Percentiles rank a stretch among this genome's conserved stretches.
These are phyloP conservation scores for Acipenser ruthenus DNA, from an alignment of 2,797 vertebrate species.

Conservation along the genomic window DNA sequence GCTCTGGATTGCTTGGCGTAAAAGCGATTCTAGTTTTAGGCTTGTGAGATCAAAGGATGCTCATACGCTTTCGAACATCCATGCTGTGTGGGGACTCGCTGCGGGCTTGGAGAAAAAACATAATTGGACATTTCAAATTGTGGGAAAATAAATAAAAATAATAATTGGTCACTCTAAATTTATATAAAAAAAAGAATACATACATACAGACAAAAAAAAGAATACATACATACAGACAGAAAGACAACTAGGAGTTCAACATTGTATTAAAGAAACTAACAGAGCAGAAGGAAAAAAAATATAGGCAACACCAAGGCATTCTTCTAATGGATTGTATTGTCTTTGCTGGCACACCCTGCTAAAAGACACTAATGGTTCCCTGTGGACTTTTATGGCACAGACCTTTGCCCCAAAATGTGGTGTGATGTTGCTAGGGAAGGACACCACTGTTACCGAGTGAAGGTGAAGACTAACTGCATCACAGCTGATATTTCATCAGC, in stretches of 20 bases:
- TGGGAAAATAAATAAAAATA: too few relatives aligned
- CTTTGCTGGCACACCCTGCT: slow-evolving; percentile 35
- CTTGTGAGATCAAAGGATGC: too few relatives aligned
- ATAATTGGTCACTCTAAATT: too few relatives aligned
- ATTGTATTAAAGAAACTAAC: slow-evolving; percentile 53
- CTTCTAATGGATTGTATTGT: slow-evolving; percentile 27
- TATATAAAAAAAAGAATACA: too few relatives aligned
- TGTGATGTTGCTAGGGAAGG: slow-evolving; percentile 35
- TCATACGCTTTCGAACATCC: too few relatives aligned
- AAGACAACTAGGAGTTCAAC: background rate
- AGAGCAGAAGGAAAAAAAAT: slow-evolving; percentile 41
- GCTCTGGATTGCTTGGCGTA: too few relatives aligned
- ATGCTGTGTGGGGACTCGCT: too few relatives aligned
- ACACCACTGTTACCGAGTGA: slow-evolving; percentile 26
- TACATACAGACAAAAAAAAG: too few relatives aligned
- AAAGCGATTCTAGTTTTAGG: too few relatives aligned
- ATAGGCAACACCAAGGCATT: slow-evolving; percentile 39
- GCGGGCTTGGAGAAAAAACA: too few relatives aligned
- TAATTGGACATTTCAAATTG: too few relatives aligned
- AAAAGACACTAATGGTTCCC: slow-evolving; percentile 44
- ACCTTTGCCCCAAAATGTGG: slow-evolving; percentile 46
- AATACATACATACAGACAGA: too few relatives aligned
- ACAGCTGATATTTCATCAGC: slow-evolving; percentile 24
- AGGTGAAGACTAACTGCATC: slow-evolving; percentile 30
- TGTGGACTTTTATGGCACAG: slow-evolving; percentile 23